Base-by-base conservation (phyloP, 2,797 vertebrate genomes). In the Periparus ater region DNA sequence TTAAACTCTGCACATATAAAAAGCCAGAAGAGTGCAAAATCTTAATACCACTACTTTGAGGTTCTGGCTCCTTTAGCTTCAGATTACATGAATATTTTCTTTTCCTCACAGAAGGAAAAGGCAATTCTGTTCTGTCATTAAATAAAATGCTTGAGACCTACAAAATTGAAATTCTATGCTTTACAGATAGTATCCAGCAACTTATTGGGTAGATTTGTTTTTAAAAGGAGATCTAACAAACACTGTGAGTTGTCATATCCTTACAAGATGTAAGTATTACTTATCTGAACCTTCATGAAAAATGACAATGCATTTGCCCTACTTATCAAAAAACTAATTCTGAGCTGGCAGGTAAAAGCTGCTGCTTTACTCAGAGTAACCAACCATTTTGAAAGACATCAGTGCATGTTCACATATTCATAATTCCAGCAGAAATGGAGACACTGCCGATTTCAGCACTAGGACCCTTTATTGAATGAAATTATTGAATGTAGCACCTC, bases 401-500 rank as follows among this genome's bases (percentile, higher is more conserved):
- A 77, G 29, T 25, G 60, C 42, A 48, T 3, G 19, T 77, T 91
- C 54, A 22, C 29, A 32, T 65, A 47, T 34, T 77, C 71, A 11
- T 61, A 87, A 95, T 54, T 84, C 54, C 63, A 70, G 44, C 57
- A 93, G 67, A 91, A 89, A 90, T 29, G 54, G 54, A 83, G 89
- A 58, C 29, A 34, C 38, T 4, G 4, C 23, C 0, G 1, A 62
- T 90, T 81, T 76, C 44, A 89, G 54, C 57, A 42, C 22, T 14
- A 40, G 50, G 87, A 25, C 7, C 27, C 60, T 63, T 62, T 32
- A 85, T 1, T 40, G 62, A 67, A 82, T 12, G n/a, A 62, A 78
- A 73, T 45, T 40, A 40, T 40, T 40, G 38, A 40, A 42, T 9
- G 0, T 17, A 87, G 51, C 44, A 81, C 11, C 32, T 62, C 30